Percentiles rank a stretch among this genome's conserved stretches.
Conservation (phyloP, 2,797 vertebrate species). For the Enoplosus armatus region DNA sequence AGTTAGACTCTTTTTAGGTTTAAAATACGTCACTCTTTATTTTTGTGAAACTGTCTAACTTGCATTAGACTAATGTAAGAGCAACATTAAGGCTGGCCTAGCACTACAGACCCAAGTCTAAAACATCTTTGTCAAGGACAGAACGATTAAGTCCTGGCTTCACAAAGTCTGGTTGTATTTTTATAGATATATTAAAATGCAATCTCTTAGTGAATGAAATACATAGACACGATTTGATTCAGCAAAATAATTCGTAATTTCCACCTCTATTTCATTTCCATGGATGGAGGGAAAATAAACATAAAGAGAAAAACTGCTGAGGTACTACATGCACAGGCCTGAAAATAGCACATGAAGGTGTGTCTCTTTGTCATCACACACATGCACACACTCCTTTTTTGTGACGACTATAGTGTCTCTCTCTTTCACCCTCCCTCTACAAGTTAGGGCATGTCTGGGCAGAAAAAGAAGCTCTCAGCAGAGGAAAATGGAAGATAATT, state of each 20-base stretch:
- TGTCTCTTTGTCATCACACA: conserved; percentile 47
- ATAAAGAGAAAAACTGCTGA: conserved; percentile 30
- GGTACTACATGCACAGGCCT: conserved; percentile 46
- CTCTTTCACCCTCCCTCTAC: conserved; percentile 49
- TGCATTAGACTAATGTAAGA: neutral
- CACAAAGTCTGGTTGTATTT: neutral
- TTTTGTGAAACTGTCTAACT: neutral
- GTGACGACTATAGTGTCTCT: conserved; percentile 37
- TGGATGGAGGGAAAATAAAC: conserved; percentile 6
- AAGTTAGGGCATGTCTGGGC: conserved; percentile 60
- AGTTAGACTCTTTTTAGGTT: neutral
- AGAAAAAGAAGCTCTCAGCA: conserved; percentile 70
- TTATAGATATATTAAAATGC: neutral
- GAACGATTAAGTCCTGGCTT: neutral
- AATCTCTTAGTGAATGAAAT: neutral
- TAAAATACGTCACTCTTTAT: too few species aligned
- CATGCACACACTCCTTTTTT: conserved; percentile 38
- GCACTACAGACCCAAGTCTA: neutral
- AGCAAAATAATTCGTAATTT: neutral
- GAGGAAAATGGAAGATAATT: conserved; percentile 77
- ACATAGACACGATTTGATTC: neutral
- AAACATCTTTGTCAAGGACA: neutral
- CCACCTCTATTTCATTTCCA: conserved; percentile 23
- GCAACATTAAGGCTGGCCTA: neutral
- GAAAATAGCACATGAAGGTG: conserved; percentile 54